Evolutionary conservation across 2,113 vertebrate genomes (phyloP).

Genomic region (Plecturocebus donacophilus): DNA sequence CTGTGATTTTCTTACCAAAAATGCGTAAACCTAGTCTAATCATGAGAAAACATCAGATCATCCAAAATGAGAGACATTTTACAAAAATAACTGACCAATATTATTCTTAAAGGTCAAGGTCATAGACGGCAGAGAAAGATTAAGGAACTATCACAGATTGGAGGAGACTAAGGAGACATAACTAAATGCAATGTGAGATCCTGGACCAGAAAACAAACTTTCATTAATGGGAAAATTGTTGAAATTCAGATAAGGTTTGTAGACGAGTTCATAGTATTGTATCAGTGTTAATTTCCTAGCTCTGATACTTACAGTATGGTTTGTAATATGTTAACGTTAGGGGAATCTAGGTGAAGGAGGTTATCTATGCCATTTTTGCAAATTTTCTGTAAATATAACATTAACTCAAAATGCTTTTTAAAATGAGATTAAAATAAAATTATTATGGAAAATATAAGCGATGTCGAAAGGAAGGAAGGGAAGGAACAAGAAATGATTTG

Average conservation of each 20-base stretch:
- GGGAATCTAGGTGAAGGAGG: not conserved
- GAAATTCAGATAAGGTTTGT: not conserved
- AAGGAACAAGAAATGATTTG: not conserved
- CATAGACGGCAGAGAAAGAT: not conserved
- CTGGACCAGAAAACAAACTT: not conserved
- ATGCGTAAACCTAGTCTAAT: not conserved
- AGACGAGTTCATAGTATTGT: not conserved
- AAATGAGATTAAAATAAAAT: conserved; percentile 21
- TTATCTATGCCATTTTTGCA: not conserved
- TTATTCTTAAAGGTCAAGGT: not conserved
- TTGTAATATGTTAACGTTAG: not conserved
- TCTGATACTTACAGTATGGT: not conserved
- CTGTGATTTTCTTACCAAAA: not conserved
- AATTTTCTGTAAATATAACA: not conserved
- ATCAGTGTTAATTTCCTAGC: not conserved
- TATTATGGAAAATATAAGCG: conserved; percentile 22
- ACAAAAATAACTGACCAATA: not conserved
- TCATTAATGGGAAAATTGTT: not conserved
- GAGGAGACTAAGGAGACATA: not conserved
- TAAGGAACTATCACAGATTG: not conserved
- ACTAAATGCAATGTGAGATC: not conserved
- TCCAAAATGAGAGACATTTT: not conserved
- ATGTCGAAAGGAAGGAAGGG: not conserved
- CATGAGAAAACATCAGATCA: not conserved
- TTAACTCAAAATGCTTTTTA: conserved; percentile 8